phyloP scores from a whole-genome alignment of 2,113 vertebrate species.

The Epinephelus lanceolatus region DNA sequence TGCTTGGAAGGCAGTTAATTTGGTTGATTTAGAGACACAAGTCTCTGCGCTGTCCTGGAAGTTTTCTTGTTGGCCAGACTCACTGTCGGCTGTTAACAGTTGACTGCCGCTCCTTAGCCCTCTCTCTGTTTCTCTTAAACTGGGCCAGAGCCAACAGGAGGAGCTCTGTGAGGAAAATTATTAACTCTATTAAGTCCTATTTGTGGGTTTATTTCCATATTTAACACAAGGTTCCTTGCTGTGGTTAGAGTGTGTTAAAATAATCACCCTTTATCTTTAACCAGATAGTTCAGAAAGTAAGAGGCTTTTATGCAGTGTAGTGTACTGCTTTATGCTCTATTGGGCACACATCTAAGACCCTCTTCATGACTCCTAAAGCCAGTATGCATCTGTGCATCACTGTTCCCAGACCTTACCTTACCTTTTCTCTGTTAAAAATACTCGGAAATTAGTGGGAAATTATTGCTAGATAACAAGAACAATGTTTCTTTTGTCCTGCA shows the following conservation, averaged over 20 bases:
- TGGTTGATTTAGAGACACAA: constrained; percentile 63
- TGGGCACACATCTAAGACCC: neutral
- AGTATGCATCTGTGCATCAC: neutral
- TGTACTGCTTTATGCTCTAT: neutral
- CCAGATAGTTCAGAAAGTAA: constrained; percentile 3
- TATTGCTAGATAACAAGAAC: neutral
- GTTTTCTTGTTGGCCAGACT: constrained; percentile 70
- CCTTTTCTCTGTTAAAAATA: neutral
- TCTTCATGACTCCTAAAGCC: neutral
- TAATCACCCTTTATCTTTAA: constrained; percentile 1
- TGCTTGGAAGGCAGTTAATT: constrained; percentile 49
- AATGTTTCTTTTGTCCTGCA: constrained; percentile 12
- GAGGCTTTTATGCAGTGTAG: neutral
- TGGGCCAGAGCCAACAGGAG: constrained; percentile 34
- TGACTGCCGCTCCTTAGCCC: constrained; percentile 39
- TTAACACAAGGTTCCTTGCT: neutral
- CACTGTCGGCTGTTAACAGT: constrained; percentile 57
- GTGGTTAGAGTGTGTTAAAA: constrained; percentile 8
- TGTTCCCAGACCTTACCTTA: neutral
- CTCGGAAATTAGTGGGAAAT: neutral
- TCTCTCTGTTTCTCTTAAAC: constrained; percentile 54
- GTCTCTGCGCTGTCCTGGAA: constrained; percentile 45
- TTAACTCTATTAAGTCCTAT: constrained; percentile 29
- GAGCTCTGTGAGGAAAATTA: constrained; percentile 26
- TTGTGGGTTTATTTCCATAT: constrained; percentile 11